These are phyloP conservation scores for Chironomus riparius DNA, from an alignment of 2,888 invertebrate genomes.

Conservation along the genomic window DNA sequence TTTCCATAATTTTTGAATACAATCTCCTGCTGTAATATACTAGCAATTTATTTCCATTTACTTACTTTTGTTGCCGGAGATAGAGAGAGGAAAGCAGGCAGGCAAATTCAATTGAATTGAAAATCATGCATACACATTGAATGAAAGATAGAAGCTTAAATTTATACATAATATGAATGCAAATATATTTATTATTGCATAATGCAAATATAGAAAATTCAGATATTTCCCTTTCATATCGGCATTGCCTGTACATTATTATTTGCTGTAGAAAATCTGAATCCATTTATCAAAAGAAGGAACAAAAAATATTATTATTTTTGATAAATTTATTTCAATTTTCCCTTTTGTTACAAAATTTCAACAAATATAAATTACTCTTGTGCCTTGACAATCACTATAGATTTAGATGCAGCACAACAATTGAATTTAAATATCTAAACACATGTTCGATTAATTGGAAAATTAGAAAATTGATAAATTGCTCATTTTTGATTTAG, in stretches of 20 bases:
- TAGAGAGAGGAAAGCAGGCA: neutral
- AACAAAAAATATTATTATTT: neutral
- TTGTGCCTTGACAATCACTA: too few species aligned
- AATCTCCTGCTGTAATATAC: neutral
- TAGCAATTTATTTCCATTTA: neutral
- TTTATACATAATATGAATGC: neutral
- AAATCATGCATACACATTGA: neutral
- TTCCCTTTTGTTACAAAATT: neutral
- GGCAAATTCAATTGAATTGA: neutral
- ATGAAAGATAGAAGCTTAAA: neutral
- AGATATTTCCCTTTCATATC: neutral
- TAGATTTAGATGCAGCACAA: neutral
- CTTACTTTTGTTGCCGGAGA: neutral
- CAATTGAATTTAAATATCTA: neutral
- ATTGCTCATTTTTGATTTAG: constrained; percentile 21
- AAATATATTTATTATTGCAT: constrained; percentile 7
- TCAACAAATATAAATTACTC: too few species aligned
- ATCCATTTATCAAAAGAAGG: constrained; percentile 12
- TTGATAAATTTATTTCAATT: constrained; percentile 20
- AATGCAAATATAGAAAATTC: constrained; percentile 17
- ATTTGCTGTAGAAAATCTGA: neutral
- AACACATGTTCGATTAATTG: constrained; percentile 24
- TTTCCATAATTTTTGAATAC: neutral
- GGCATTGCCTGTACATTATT: neutral
- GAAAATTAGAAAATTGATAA: constrained; percentile 24